Conservation (phyloP, 2,797 vertebrate species). For the Scyliorhinus canicula region DNA sequence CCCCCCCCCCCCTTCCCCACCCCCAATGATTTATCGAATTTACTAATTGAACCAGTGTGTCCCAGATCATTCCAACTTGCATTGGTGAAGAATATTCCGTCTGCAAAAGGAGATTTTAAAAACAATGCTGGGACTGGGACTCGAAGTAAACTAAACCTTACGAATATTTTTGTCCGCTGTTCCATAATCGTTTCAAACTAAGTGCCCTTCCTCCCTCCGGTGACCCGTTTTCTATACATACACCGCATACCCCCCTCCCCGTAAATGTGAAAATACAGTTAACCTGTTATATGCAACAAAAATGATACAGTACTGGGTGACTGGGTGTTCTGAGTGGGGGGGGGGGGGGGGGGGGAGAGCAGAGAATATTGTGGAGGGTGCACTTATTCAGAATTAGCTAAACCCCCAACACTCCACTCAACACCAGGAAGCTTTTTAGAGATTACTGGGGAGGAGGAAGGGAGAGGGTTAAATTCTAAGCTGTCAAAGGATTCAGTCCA, state of each 20-base stretch:
- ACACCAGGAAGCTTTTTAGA: not conserved
- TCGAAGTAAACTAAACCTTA: not conserved
- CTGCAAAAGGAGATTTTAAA: not conserved
- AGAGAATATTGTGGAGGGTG: not conserved
- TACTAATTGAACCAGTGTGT: not conserved
- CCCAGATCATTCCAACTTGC: not conserved
- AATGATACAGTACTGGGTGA: too few relatives aligned
- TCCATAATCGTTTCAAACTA: not conserved
- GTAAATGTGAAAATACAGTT: not conserved
- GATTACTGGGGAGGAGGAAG: not conserved
- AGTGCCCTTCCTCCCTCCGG: too few relatives aligned
- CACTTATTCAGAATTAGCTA: not conserved
- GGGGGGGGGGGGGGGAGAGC: too few relatives aligned
- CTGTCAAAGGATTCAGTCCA: not conserved
- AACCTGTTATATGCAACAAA: not conserved
- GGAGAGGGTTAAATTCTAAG: not conserved
- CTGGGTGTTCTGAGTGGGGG: not conserved
- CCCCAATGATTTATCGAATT: not conserved
- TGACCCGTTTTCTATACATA: not conserved
- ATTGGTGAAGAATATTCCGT: not conserved
- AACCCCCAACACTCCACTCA: too few relatives aligned
- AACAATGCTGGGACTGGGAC: not conserved
- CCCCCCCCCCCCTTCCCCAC: too few relatives aligned
- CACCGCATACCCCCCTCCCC: not conserved
- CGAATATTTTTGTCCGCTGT: not conserved